These are phyloP conservation scores for Ceraclea dissimilis DNA, from an alignment of 2,888 invertebrate genomes.

Conservation along the genomic window DNA sequence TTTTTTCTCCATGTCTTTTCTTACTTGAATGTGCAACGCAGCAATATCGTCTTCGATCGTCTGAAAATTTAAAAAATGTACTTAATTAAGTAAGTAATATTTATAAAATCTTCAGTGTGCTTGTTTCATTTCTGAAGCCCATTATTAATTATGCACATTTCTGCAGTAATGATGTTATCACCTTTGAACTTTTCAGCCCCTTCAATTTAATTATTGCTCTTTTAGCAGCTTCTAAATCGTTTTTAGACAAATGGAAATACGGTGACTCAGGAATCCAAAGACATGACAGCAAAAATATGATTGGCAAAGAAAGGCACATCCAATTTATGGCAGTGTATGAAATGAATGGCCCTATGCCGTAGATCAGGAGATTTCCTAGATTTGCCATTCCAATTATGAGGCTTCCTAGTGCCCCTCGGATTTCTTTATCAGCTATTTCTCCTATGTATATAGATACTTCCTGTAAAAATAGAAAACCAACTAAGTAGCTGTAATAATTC, in stretches of 20 bases:
- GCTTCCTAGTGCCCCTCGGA: constrained; percentile 44
- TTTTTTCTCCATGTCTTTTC: constrained; percentile 47
- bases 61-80: constrained; percentile 13
- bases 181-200: constrained; percentile 40
- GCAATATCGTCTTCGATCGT: constrained; percentile 35
- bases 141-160: too few species aligned
- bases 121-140: not conserved
- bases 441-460: constrained; percentile 47
- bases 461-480: constrained; percentile 31
- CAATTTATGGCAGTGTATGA: constrained; percentile 41
- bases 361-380: constrained; percentile 40
- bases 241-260: constrained; percentile 51
- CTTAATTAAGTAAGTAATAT: too few species aligned
- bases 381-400: constrained; percentile 45
- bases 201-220: constrained; percentile 40
- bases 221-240: constrained; percentile 41
- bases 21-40: constrained; percentile 38
- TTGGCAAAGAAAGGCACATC: constrained; percentile 41
- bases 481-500: not conserved
- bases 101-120: not conserved
- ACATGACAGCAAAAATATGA: constrained; percentile 43
- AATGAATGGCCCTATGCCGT: constrained; percentile 44
- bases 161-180: constrained; percentile 27
- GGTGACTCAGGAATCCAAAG: constrained; percentile 56
- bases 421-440: constrained; percentile 47